A percentile compares a stretch with the other conserved stretches of the same genome.
These are phyloP conservation scores for Apis cerana DNA, from an alignment of 1,140 invertebrate species.

Conservation along the genomic window DNA sequence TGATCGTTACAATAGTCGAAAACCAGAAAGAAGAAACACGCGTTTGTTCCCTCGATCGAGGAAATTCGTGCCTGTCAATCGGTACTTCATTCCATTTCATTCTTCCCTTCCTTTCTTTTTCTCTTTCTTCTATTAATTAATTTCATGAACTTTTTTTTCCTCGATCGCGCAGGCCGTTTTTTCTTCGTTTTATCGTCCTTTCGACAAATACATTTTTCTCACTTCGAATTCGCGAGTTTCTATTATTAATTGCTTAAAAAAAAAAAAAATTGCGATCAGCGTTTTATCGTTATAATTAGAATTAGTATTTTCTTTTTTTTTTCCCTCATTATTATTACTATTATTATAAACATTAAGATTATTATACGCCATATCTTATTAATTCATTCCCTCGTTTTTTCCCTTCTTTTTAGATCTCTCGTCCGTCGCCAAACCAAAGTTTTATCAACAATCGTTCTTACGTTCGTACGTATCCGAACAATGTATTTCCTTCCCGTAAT, in stretches of 20 bases:
- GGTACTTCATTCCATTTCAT: not conserved
- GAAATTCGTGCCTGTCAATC: not conserved
- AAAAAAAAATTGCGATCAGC: not conserved
- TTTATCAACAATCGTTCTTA: not conserved
- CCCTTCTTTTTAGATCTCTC: slow-evolving; percentile 6
- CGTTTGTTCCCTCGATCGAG: not conserved
- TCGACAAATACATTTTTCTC: not conserved
- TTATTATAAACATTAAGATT: slow-evolving; percentile 23
- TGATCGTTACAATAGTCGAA: slow-evolving; percentile 1
- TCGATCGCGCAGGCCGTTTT: not conserved
- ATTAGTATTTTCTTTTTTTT: not conserved
- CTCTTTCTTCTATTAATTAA: not conserved
- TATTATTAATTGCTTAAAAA: not conserved
- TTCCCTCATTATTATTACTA: slow-evolving; percentile 13
- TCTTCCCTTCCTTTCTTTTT: not conserved
- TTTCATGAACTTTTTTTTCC: not conserved
- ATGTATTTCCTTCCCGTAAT: slow-evolving; percentile 3
- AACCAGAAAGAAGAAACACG: slow-evolving; percentile 46
- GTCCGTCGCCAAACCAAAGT: slow-evolving; percentile 24
- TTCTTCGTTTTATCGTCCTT: not conserved
- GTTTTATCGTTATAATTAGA: slow-evolving; percentile 1
- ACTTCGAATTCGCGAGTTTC: not conserved
- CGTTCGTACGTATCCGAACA: not conserved
- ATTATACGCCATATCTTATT: slow-evolving; percentile 35
- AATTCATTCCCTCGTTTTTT: slow-evolving; percentile 20